A percentile compares a stretch with the other conserved stretches of the same genome.
Evolutionary conservation across 1,140 invertebrate species (phyloP).

Genomic region (Zaprionus davidi): DNA sequence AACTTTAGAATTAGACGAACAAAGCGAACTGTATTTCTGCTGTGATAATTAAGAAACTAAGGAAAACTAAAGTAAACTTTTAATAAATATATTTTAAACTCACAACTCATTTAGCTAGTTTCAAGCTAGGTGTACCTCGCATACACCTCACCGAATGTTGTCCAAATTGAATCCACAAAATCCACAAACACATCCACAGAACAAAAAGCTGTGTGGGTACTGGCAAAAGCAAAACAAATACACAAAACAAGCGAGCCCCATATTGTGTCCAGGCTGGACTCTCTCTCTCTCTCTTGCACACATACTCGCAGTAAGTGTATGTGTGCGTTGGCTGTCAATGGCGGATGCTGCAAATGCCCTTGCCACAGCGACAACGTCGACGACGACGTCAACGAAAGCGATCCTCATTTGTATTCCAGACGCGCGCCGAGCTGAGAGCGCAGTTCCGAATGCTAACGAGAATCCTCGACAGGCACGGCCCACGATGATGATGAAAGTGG

Average conservation of each 20-base stretch:
- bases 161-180: constrained; percentile 7
- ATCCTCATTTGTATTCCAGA: constrained; percentile 84
- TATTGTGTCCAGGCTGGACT: constrained; percentile 42
- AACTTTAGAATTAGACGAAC: no score
- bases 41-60: neutral
- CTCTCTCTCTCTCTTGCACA: constrained; percentile 16
- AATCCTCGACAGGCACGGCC: constrained; percentile 32
- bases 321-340: constrained; percentile 64
- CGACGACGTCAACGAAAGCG: constrained; percentile 70
- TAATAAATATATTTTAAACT: neutral
- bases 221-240: constrained; percentile 66
- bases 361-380: constrained; percentile 35
- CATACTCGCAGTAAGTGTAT: constrained; percentile 16
- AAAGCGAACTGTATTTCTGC: neutral
- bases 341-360: constrained; percentile 65
- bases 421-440: constrained; percentile 69
- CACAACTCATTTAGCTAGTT: neutral
- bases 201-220: constrained; percentile 46
- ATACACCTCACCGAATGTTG: constrained; percentile 3
- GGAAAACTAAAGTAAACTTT: neutral
- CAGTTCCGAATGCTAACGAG: constrained; percentile 71
- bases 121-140: neutral
- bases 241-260: constrained; percentile 65
- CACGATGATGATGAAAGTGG: constrained; percentile 72
- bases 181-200: constrained; percentile 21